A percentile compares a stretch with the other conserved stretches of the same genome.
phyloP scores from a whole-genome alignment of 2,113 vertebrate species.

The Neotoma lepida region DNA sequence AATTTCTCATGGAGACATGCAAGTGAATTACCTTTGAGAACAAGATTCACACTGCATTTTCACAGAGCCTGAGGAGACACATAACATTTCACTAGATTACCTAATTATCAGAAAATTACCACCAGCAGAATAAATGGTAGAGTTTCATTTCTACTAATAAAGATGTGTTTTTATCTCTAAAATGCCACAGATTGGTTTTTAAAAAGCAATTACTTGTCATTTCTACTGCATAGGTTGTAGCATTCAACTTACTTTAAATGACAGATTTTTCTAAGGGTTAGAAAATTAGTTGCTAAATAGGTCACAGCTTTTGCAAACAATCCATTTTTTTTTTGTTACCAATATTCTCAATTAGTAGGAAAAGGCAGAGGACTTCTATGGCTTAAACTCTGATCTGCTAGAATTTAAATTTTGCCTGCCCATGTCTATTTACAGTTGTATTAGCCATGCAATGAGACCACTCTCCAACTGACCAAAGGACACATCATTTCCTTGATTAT shows the following conservation, averaged over 20 bases:
- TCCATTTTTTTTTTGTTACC: slow-evolving; percentile 69
- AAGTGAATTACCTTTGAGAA: slow-evolving; percentile 85
- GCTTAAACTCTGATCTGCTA: background rate
- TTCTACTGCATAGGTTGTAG: slow-evolving; percentile 70
- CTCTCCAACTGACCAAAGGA: background rate
- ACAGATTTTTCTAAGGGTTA: slow-evolving; percentile 75
- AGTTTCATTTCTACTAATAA: slow-evolving; percentile 78
- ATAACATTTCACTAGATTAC: slow-evolving; percentile 86
- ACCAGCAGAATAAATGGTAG: slow-evolving; percentile 83
- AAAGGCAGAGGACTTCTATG: slow-evolving; percentile 35
- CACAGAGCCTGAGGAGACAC: slow-evolving; percentile 81
- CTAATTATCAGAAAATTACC: slow-evolving; percentile 90
- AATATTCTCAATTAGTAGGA: slow-evolving; percentile 68
- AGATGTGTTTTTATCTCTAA: slow-evolving; percentile 73
- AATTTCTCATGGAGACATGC: slow-evolving; percentile 76
- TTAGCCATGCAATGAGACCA: background rate
- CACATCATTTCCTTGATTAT: background rate
- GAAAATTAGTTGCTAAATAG: slow-evolving; percentile 77
- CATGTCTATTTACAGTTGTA: slow-evolving; percentile 28
- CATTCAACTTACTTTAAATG: slow-evolving; percentile 73
- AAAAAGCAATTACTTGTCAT: slow-evolving; percentile 73
- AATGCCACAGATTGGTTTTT: slow-evolving; percentile 67
- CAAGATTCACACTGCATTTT: slow-evolving; percentile 71
- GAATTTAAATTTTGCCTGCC: slow-evolving; percentile 63
- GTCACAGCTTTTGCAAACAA: slow-evolving; percentile 75